Percentiles rank a stretch among this genome's conserved stretches.
These are phyloP conservation scores for Leistus spinibarbis DNA, from an alignment of 2,888 invertebrate species.

Conservation along the genomic window DNA sequence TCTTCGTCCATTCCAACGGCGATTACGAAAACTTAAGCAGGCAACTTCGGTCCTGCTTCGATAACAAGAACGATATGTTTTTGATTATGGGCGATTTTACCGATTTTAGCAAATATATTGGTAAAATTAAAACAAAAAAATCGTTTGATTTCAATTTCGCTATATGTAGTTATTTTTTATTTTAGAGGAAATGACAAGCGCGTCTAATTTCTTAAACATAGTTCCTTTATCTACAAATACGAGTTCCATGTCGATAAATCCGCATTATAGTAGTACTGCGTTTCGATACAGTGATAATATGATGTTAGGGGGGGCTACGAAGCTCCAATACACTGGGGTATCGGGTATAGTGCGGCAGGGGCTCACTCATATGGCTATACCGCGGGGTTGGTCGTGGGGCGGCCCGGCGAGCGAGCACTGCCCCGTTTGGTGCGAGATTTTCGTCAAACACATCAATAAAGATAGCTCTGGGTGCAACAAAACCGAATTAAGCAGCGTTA, in stretches of 20 bases:
- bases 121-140: constrained; percentile 41
- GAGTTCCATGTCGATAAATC: constrained; percentile 24
- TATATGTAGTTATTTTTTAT: no score
- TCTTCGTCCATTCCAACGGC: constrained; percentile 40
- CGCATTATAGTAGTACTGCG: constrained; percentile 19
- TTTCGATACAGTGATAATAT: constrained; percentile 45
- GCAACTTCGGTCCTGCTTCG: constrained; percentile 25
- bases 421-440: constrained; percentile 78
- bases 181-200: constrained; percentile 21
- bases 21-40: constrained; percentile 24
- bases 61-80: constrained; percentile 47
- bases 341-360: constrained; percentile 72
- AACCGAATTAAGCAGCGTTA: not conserved
- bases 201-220: constrained; percentile 19
- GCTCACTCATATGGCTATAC: constrained; percentile 77
- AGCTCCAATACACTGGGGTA: constrained; percentile 59
- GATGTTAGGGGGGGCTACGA: constrained; percentile 47
- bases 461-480: not conserved
- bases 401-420: constrained; percentile 76
- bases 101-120: constrained; percentile 44
- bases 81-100: constrained; percentile 54
- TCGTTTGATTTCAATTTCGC: not conserved
- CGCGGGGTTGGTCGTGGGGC: constrained; percentile 84
- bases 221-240: constrained; percentile 34
- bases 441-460: constrained; percentile 43